Evolutionary conservation across 2,797 vertebrate genomes (phyloP).

Genomic region (Urocyon cinereoargenteus): DNA sequence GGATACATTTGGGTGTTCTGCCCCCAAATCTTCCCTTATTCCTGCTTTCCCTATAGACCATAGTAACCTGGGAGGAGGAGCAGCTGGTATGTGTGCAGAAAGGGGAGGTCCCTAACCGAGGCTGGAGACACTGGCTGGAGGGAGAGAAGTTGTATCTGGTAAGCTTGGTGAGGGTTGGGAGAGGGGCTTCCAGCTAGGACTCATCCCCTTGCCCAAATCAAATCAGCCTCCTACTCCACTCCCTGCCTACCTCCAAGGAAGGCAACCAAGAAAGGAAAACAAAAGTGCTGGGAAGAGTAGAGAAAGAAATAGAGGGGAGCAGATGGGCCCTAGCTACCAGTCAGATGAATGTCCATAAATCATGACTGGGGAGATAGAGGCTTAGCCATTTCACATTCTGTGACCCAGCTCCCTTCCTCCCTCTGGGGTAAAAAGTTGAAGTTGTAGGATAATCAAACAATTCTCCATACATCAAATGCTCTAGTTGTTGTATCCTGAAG

Average conservation of each 20-base stretch:
- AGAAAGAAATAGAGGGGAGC: not conserved
- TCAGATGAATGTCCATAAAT: not conserved
- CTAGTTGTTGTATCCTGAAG: not conserved
- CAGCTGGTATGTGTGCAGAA: slow-evolving; percentile 93
- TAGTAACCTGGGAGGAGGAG: slow-evolving; percentile 94
- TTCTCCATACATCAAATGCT: slow-evolving; percentile 27
- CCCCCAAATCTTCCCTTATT: not conserved
- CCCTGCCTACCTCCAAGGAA: not conserved
- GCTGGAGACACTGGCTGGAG: slow-evolving; percentile 97
- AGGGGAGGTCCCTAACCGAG: slow-evolving; percentile 95
- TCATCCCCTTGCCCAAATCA: not conserved
- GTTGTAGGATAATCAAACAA: not conserved
- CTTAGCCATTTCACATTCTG: not conserved
- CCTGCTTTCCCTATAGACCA: slow-evolving; percentile 88
- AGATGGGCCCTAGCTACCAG: not conserved
- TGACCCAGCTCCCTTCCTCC: slow-evolving; percentile 47
- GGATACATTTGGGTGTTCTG: not conserved
- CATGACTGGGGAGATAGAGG: not conserved
- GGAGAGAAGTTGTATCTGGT: slow-evolving; percentile 92
- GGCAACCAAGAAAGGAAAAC: not conserved
- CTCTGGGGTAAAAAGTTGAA: slow-evolving; percentile 27
- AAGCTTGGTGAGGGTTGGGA: slow-evolving; percentile 84
- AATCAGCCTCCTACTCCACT: not conserved
- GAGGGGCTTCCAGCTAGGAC: not conserved
- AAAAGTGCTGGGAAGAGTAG: not conserved